Base-by-base conservation (phyloP, 1,140 invertebrate species). In the Rhagoletis pomonella region DNA sequence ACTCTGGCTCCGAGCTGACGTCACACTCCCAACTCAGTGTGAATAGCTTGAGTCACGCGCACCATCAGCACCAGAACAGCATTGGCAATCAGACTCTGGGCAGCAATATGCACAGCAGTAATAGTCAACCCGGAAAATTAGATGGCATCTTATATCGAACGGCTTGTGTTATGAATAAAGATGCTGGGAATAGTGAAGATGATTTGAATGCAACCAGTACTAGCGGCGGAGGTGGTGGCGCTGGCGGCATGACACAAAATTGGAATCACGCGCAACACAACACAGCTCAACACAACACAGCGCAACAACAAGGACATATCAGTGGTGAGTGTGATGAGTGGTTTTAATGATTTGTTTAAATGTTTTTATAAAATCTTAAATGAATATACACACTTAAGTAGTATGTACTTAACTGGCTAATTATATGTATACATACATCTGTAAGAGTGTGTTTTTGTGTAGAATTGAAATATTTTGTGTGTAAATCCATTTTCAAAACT, bases 111-210 rank as follows among this genome's bases (percentile, higher is more conserved):
- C 91, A 92, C 88, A 92, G 90, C 64, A 90, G 88, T 85, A 91
- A 92, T 42, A 89, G 89, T 59, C 91, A 92, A 67, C 91, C 91
- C 17, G 91, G 91, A 39, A 93, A 93, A 88, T 85, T 93, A 84
- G 92, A 92, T 86, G 92, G 92, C 62, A 92, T 93, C 58, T 89
- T 93, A 0, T 93, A 92, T 88, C 90, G 91, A 77, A 93, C 91
- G 60, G 92, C 91, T 9, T 93, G 92, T 87, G 90, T 92, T 7
- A 91, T 93, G 17, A 92, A 90, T 85, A 92, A 93, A 86, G 92
- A 93, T 88, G 89, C 44, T 29, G n/a, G 5, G 9, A 73, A 47
- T 59, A 50, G 59, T 62, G 87, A 88, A n/a, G 87, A 88, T 77
- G 85, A 81, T 81, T 59, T 86, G 4, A 88, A 42, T 69, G 86